Percentiles rank a stretch among this genome's conserved stretches.
Evolutionary conservation across 2,888 invertebrate genomes (phyloP).

Genomic region (Phengaris arion): DNA sequence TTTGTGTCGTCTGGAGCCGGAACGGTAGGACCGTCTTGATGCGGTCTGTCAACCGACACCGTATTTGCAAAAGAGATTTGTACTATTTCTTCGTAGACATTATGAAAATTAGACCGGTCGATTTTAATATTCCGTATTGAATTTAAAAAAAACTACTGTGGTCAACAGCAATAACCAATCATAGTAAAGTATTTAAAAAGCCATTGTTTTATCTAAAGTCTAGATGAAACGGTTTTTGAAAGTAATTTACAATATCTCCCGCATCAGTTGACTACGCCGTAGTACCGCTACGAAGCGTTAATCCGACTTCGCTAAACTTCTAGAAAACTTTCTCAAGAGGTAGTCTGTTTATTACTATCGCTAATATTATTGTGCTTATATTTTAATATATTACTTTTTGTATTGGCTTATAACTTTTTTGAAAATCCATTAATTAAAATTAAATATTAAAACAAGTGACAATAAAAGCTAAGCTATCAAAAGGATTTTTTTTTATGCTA

Average conservation of each 20-base stretch:
- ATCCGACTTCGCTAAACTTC: not conserved
- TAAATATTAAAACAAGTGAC: not conserved
- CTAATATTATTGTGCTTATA: not conserved
- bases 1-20: not conserved
- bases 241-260: constrained; percentile 1
- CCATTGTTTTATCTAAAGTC: not conserved
- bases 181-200: not conserved
- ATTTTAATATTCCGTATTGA: not conserved
- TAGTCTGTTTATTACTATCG: not conserved
- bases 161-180: not conserved
- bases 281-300: constrained; percentile 20
- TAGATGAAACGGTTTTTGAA: constrained; percentile 4
- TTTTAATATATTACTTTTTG: not conserved
- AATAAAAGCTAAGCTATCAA: not conserved
- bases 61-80: constrained; percentile 15
- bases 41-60: constrained; percentile 13
- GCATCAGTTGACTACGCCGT: constrained; percentile 15
- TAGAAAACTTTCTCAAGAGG: not conserved
- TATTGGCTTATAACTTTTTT: not conserved
- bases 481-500: not conserved
- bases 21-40: constrained; percentile 10
- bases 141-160: not conserved
- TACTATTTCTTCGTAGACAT: constrained; percentile 3
- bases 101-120: constrained; percentile 22
- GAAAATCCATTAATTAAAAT: not conserved